phyloP scores from a whole-genome alignment of 2,888 invertebrate genomes.

The Danaus chrysippus region DNA sequence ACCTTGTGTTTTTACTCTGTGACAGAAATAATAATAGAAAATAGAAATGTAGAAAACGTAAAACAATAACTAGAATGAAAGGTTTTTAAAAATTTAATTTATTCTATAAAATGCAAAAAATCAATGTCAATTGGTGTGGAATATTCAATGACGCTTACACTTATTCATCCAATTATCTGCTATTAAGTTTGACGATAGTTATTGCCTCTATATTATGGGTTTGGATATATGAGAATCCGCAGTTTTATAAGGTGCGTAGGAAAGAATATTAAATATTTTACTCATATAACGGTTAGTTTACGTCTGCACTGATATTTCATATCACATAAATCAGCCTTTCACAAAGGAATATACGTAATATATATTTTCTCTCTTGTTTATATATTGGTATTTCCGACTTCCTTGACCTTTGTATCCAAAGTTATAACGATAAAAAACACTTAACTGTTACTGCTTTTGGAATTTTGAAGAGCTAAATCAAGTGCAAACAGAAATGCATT shows the following conservation, averaged over 20 bases:
- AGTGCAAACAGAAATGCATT: too few species aligned
- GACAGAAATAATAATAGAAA: background rate
- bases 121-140: constrained; percentile 42
- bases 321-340: too few species aligned
- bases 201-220: constrained; percentile 48
- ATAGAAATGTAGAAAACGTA: background rate
- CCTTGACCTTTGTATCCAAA: too few species aligned
- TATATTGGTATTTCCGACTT: too few species aligned
- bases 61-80: background rate
- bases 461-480: too few species aligned
- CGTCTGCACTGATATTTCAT: too few species aligned
- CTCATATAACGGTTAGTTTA: too few species aligned
- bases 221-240: constrained; percentile 59
- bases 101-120: constrained; percentile 35
- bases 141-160: constrained; percentile 55
- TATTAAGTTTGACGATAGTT: constrained; percentile 48
- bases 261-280: background rate
- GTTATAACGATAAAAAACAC: too few species aligned
- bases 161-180: constrained; percentile 56
- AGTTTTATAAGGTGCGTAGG: constrained; percentile 55
- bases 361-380: too few species aligned
- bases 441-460: too few species aligned
- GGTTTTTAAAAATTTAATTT: constrained; percentile 13
- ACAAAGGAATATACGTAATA: too few species aligned
- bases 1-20: too few species aligned